Base-by-base conservation (phyloP, 2,888 invertebrate genomes). In the Schrankia costaestrigalis region DNA sequence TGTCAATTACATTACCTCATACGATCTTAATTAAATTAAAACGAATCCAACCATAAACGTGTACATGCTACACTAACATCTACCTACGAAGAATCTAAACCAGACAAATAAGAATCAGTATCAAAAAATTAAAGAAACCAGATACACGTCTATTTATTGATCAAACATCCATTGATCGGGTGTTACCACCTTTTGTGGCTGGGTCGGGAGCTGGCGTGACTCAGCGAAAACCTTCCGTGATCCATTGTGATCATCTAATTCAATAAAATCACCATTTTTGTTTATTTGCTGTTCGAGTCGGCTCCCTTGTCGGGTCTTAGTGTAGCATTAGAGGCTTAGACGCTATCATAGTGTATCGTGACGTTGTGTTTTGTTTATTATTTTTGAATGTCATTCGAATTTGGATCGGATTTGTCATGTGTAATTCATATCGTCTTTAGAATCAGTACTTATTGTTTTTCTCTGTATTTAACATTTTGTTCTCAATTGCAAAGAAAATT, bases 181-280 rank as follows among this genome's bases (percentile, higher is more conserved):
- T 81, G 85, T 86, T 85, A 74, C 84, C 84, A 84, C 84, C 82
- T 84, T 79, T 84, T 81, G 79, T 76, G 57, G 55, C 54, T 53
- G 68, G 70, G 61, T 59, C 76, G 78, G 79, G 71, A 81, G 80
- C 62, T 57, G 67, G 69, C 62, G 36, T 86, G 86, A 86, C 54
- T 69, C 76, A 66, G 84, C 85, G 74, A 58, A 72, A 72, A 63
- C 48, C 52, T 62, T 63, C 67, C 71, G 60, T 59, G 66, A 69
- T 71, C 71, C 71, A 85, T 83, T 85, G 85, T 86, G 82, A 81
- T 78, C 83, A 67, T 71, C 80, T 87, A 87, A 87, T 86, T 87
- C 86, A 87, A 87, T 87, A 84, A 86, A 83, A 85, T 83, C 83
- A 79, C 78, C 78, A 85, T 83, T 84, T 80, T 84, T 81, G 82